phyloP scores from a whole-genome alignment of 2,113 vertebrate species.

The Neotragus moschatus region DNA sequence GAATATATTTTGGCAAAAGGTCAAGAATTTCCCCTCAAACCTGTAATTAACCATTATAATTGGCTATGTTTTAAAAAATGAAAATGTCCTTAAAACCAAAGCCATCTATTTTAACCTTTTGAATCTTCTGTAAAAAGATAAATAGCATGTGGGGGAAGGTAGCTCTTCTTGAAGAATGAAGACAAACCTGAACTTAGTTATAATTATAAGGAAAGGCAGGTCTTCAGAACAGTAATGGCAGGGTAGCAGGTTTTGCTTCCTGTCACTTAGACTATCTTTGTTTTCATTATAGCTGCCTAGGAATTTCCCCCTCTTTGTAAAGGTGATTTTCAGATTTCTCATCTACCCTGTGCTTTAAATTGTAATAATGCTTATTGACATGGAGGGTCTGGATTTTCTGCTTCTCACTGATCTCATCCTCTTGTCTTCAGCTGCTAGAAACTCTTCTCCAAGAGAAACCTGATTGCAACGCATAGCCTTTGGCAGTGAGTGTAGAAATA shows the following conservation, averaged over 20 bases:
- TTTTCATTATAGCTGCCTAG: conserved; percentile 29
- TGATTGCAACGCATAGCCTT: not conserved
- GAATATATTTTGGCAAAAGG: not conserved
- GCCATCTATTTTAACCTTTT: conserved; percentile 32
- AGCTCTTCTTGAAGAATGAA: conserved; percentile 20
- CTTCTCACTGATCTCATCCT: not conserved
- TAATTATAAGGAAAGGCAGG: conserved; percentile 39
- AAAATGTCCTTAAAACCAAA: conserved; percentile 53
- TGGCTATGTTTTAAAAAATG: conserved; percentile 29
- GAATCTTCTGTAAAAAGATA: conserved; percentile 32
- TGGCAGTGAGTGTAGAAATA: not conserved
- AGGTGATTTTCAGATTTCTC: conserved; percentile 31
- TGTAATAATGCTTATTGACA: not conserved
- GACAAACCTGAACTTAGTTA: conserved; percentile 42
- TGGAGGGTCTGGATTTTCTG: not conserved
- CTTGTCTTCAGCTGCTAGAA: not conserved
- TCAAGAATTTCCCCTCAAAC: not conserved
- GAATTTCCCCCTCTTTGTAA: not conserved
- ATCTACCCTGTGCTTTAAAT: conserved; percentile 15
- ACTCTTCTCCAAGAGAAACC: not conserved
- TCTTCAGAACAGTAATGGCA: conserved; percentile 2
- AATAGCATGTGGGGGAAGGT: not conserved
- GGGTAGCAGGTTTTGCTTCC: not conserved
- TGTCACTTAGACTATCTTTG: not conserved
- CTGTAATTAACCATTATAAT: conserved; percentile 34